Evolutionary conservation across 2,113 vertebrate genomes (phyloP).

Genomic region (Dromiciops gliroides): DNA sequence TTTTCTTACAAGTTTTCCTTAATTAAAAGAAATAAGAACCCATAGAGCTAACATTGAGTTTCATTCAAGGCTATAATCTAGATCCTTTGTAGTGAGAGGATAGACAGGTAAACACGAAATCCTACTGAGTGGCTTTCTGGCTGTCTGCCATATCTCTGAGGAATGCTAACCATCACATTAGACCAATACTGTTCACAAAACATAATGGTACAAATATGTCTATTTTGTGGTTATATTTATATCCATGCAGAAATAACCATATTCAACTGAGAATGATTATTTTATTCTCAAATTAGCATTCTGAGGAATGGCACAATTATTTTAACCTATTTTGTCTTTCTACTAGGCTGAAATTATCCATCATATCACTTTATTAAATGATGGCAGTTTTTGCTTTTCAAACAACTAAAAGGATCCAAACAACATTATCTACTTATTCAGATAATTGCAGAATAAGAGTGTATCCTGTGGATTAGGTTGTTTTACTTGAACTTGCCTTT

Average conservation of each 20-base stretch:
- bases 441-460: constrained; percentile 21
- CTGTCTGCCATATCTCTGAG: constrained; percentile 51
- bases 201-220: constrained; percentile 31
- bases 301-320: constrained; percentile 25
- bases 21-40: not conserved
- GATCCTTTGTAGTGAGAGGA: constrained; percentile 44
- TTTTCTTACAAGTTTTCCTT: constrained; percentile 16
- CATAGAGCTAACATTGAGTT: not conserved
- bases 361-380: not conserved
- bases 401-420: not conserved
- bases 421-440: constrained; percentile 9
- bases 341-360: not conserved
- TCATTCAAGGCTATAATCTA: not conserved
- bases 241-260: not conserved
- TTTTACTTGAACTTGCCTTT: constrained; percentile 28
- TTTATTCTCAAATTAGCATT: constrained; percentile 23
- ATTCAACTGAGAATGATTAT: not conserved
- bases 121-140: constrained; percentile 63
- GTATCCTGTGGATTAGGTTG: not conserved
- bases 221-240: not conserved
- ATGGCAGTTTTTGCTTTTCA: constrained; percentile 28
- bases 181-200: constrained; percentile 36
- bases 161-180: constrained; percentile 62
- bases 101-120: constrained; percentile 64
- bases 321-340: not conserved